A percentile compares a stretch with the other conserved stretches of the same genome.
phyloP scores from a whole-genome alignment of 2,113 vertebrate genomes.

The Limnothrissa miodon region DNA sequence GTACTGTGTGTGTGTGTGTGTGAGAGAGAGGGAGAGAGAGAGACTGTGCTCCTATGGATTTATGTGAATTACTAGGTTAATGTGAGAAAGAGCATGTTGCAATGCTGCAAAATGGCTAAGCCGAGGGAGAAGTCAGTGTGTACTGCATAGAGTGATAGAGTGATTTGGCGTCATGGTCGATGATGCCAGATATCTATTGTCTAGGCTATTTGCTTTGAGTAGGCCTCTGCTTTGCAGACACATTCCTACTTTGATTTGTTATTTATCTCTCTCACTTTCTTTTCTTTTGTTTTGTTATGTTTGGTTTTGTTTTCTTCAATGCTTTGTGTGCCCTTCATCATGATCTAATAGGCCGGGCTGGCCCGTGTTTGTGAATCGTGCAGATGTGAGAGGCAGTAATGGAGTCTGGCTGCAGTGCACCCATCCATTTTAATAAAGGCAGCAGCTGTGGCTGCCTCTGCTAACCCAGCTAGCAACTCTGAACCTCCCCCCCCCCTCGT shows the following conservation, averaged over 20 bases:
- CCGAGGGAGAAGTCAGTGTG: neutral
- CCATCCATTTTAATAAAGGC: slow-evolving; percentile 32
- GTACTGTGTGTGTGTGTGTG: slow-evolving; percentile 44
- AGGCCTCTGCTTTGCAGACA: neutral
- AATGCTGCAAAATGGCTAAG: neutral
- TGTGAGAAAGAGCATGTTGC: neutral
- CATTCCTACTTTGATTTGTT: slow-evolving; percentile 44
- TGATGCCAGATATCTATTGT: neutral
- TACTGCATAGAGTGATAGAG: neutral
- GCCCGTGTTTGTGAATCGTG: slow-evolving; percentile 46
- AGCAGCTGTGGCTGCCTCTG: slow-evolving; percentile 26
- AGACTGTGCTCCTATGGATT: slow-evolving; percentile 8
- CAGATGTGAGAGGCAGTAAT: slow-evolving; percentile 38
- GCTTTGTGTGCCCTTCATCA: neutral
- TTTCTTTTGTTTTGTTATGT: neutral
- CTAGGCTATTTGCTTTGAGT: neutral
- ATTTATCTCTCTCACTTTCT: slow-evolving; percentile 33
- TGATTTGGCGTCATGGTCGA: neutral
- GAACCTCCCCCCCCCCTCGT: neutral
- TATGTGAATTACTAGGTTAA: neutral
- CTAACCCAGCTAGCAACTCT: slow-evolving; percentile 19
- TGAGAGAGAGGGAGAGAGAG: no score
- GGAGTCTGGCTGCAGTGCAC: slow-evolving; percentile 38
- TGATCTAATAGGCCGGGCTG: slow-evolving; percentile 28
- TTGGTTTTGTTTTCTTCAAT: slow-evolving; percentile 35